Base-by-base conservation (phyloP, 2,888 invertebrate species). In the Hirtodrosophila alboralis region DNA sequence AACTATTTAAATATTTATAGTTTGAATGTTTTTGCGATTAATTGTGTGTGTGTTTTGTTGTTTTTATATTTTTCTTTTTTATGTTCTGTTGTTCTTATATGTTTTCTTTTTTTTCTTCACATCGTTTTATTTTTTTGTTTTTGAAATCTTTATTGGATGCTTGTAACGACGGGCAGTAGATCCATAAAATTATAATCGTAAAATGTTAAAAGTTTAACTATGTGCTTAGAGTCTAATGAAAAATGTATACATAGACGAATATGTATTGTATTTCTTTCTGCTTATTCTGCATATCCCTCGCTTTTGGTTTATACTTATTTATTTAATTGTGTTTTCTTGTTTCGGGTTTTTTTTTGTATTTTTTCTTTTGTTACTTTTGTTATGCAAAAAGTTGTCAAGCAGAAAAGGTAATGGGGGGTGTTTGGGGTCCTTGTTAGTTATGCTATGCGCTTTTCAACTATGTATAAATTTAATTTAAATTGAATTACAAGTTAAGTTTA, bases 171-270 rank as follows among this genome's bases (percentile, higher is more conserved):
- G 86, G 87, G 87, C 88, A 87, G 87, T 87, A 87, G 88, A 88
- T 88, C 88, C 88, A 88, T 88, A 88, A 88, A 88, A 88, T 88
- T 86, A 88, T 87, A 88, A 88, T 81, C 49, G 73, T 88, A 88
- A 88, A 88, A 88, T 88, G 88, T 88, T 88, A 88, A 88, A 88
- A 88, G 89, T 88, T 88, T 88, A 88, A 88, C 89, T 88, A 88
- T 88, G 86, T 87, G 86, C 88, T 88, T 88, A 88, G 60, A 77
- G 69, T 81, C 89, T 88, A 88, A 84, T 88, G 88, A 88, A 88
- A 79, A 87, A 84, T 87, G 88, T 88, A 87, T 88, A 88, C 89
- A 88, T 88, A 88, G 88, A 88, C 87, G 84, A 87, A 87, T 88
- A 88, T 88, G 89, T 88, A 88, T 71, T 75, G 58, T 71, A 66